A percentile compares a stretch with the other conserved stretches of the same genome.
Evolutionary conservation across 2,113 vertebrate genomes (phyloP).

Genomic region (Pan paniscus): DNA sequence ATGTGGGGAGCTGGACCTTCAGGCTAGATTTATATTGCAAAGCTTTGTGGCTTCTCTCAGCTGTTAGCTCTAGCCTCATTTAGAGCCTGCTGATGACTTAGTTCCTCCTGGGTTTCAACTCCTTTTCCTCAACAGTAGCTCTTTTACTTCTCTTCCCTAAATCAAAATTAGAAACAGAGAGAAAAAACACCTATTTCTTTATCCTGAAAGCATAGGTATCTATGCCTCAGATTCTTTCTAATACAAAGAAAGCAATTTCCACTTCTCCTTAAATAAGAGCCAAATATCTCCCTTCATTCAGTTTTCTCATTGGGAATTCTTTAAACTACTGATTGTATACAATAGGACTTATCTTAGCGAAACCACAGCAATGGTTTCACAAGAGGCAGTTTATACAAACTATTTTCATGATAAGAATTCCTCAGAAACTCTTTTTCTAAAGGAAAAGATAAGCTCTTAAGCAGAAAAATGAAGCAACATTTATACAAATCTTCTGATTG

Average conservation of each 20-base stretch:
- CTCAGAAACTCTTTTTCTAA: conserved; percentile 59
- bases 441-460: conserved; percentile 24
- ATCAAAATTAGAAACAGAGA: conserved; percentile 30
- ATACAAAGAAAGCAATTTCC: conserved; percentile 63
- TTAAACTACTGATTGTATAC: conserved; percentile 53
- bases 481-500: not conserved
- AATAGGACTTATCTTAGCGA: conserved; percentile 43
- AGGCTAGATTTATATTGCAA: not conserved
- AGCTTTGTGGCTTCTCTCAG: not conserved
- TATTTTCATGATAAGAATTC: conserved; percentile 47
- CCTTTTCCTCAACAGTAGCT: not conserved
- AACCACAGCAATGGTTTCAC: conserved; percentile 4
- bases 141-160: conserved; percentile 13
- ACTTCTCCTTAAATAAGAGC: conserved; percentile 56
- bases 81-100: not conserved
- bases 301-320: conserved; percentile 52
- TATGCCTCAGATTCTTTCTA: conserved; percentile 18
- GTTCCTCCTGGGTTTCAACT: not conserved
- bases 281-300: conserved; percentile 25
- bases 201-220: not conserved
- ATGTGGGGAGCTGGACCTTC: not conserved
- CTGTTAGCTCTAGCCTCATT: not conserved
- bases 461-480: not conserved
- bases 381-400: conserved; percentile 56
- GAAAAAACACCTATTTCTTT: conserved; percentile 9